Evolutionary conservation across 2,113 vertebrate species (phyloP), one percentile per base, ranked within the genome.

Genomic region (Bettongia penicillata): DNA sequence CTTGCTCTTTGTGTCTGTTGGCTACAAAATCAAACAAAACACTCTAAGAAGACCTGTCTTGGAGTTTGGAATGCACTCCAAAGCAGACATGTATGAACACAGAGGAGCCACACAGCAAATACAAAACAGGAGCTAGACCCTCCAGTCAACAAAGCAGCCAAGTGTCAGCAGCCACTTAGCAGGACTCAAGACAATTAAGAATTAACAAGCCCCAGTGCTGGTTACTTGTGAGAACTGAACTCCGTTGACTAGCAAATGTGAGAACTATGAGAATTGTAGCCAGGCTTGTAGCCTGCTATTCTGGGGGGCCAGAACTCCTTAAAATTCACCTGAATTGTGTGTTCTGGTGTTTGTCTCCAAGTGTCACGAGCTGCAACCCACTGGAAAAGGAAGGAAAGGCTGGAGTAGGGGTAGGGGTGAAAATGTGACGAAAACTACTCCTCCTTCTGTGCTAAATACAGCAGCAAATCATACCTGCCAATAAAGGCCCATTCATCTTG

Each of bases 401-500:
- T 31, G 10, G 57, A 28, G 57, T 61, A 10, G 57, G 55, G 5
- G 8, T 19, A 37, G 37, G 68, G 68, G 3, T 52, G 49, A 51
- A 93, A 50, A 61, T 0, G 3, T 26, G 49, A 48, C 93, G 52
- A 47, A 49, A 93, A 77, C 51, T 50, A 37, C 6, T 90, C 95
- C 91, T 90, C 3, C 14, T 37, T 43, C 19, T 51, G 52, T 53
- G n/a, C 26, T 91, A 93, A 53, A 57, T 90, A 92, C 24, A 43
- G 92, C 22, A 92, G 61, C 89, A 92, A 92, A 77, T 52, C 51
- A 10, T 68, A n/a, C 47, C 89, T 96, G 91, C 68, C 47, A 51
- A 0, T 55, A 50, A 91, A 91, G 25, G 57, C 51, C 57, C 93
- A 12, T 77, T 94, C 7, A 49, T 90, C 89, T 96, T 96, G 49